These are phyloP conservation scores for Darwinula stevensoni DNA, from an alignment of 2,888 invertebrate species.

Conservation along the genomic window DNA sequence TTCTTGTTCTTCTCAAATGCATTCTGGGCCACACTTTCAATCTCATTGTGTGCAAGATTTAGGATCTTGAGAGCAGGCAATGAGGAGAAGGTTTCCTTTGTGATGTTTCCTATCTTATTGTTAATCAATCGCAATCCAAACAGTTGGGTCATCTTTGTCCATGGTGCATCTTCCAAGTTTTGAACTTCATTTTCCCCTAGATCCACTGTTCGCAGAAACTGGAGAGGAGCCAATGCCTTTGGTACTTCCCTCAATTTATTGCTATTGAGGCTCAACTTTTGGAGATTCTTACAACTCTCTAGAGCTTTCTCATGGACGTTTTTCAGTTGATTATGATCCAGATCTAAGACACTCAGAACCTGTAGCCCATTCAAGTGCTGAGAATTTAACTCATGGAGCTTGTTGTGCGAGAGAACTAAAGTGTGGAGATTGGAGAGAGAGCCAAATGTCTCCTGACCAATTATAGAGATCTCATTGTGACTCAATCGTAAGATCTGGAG, in stretches of 20 bases:
- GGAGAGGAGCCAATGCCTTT: slow-evolving; percentile 49
- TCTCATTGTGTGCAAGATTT: slow-evolving; percentile 58
- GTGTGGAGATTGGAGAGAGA: slow-evolving; percentile 78
- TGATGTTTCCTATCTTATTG: slow-evolving; percentile 53
- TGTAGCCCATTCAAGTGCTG: slow-evolving; percentile 62
- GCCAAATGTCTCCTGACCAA: slow-evolving; percentile 59
- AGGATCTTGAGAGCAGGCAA: slow-evolving; percentile 47
- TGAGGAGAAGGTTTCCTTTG: slow-evolving; percentile 42
- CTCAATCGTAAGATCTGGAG: slow-evolving; percentile 57
- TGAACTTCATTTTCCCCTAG: slow-evolving; percentile 68
- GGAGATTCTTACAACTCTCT: slow-evolving; percentile 39
- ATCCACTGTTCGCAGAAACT: slow-evolving; percentile 55
- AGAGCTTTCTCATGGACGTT: slow-evolving; percentile 63
- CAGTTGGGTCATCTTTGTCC: slow-evolving; percentile 53
- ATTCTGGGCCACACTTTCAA: slow-evolving; percentile 41
- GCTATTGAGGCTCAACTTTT: slow-evolving; percentile 64
- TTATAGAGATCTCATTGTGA: slow-evolving; percentile 48
- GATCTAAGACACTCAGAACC: slow-evolving; percentile 48
- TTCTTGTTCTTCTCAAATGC: slow-evolving; percentile 47
- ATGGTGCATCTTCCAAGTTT: slow-evolving; percentile 44
- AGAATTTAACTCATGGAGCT: slow-evolving; percentile 49
- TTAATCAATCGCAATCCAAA: slow-evolving; percentile 64
- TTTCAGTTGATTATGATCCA: slow-evolving; percentile 57
- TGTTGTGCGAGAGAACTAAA: slow-evolving; percentile 53
- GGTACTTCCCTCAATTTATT: slow-evolving; percentile 54